Evolutionary conservation across 2,113 vertebrate genomes (phyloP), one percentile per base, ranked within the genome.

Genomic region (Nanorana parkeri): DNA sequence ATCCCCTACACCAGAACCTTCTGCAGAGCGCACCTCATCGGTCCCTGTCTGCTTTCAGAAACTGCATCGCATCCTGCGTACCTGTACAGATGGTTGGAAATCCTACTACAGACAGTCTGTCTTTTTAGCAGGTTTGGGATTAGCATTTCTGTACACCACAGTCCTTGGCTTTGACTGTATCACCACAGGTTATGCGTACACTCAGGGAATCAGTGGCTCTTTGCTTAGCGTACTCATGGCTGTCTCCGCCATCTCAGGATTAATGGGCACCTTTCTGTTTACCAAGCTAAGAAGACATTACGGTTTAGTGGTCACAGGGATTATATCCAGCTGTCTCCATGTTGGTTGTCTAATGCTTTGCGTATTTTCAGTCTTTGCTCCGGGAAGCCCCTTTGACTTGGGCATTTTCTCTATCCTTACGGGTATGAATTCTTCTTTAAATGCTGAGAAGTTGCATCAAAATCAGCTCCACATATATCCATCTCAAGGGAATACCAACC

Each of bases 121-220:
- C 65, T 92, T 95, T 85, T 89, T 94, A 67, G 92, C 93, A 2
- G 92, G 93, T 84, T 87, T 95, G 92, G 92, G 92, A 24, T 85
- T 95, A 78, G 93, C 92, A 52, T 94, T 95, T 85, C 89, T 95
- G 56, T 95, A 93, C 89, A 94, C 91, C 68, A 94, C 89, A 0
- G 93, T 95, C 19, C 90, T 95, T 83, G 94, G 92, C 19, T 95
- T 95, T 13, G 90, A 94, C 89, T 94, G 94, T 88, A 94, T 95
- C 86, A 93, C 91, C 67, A 94, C 92, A 0, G 90, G 93, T 81
- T 94, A 94, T 2, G 90, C 93, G 77, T 94, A 93, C 11, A 93
- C 92, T 28, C 93, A 94, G 86, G 94, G 93, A 74, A 90, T 94
- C 5, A 90, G 94, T 15, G 92, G 92, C 76, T 95, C 93, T n/a